These are phyloP conservation scores for Ooceraea biroi DNA, from an alignment of 1,140 invertebrate species.

Conservation along the genomic window DNA sequence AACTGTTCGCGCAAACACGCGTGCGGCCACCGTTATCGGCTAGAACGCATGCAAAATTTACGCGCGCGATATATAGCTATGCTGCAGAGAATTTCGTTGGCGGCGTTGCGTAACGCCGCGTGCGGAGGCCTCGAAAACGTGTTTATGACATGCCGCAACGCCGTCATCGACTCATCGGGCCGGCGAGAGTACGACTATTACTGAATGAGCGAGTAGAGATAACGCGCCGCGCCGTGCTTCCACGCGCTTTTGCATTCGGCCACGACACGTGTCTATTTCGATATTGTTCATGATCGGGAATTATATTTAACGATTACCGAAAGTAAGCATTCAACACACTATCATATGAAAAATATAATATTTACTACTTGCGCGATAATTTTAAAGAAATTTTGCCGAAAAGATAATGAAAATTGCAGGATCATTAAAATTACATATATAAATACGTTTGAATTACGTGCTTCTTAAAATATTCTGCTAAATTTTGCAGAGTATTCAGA, in stretches of 20 bases:
- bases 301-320: conserved; percentile 14
- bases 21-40: conserved; percentile 30
- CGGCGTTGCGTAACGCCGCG: conserved; percentile 45
- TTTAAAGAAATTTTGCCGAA: neutral
- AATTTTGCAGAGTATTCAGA: too few relatives aligned
- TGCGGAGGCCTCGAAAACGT: conserved; percentile 7
- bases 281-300: conserved; percentile 40
- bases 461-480: too few relatives aligned
- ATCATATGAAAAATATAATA: too few relatives aligned
- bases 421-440: neutral
- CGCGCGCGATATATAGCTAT: neutral
- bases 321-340: too few relatives aligned
- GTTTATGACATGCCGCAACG: conserved; percentile 37
- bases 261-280: conserved; percentile 45
- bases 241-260: neutral
- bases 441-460: too few relatives aligned
- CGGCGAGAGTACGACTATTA: conserved; percentile 11
- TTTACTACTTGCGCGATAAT: neutral
- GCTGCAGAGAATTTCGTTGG: conserved; percentile 39
- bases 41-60: conserved; percentile 37
- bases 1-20: neutral
- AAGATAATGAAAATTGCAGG: neutral
- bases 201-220: conserved; percentile 66
- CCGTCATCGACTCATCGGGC: conserved; percentile 54
- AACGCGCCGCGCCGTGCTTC: conserved; percentile 21